These are phyloP conservation scores for Drosophila kepulauana DNA, from an alignment of 1,140 invertebrate species.

Conservation along the genomic window DNA sequence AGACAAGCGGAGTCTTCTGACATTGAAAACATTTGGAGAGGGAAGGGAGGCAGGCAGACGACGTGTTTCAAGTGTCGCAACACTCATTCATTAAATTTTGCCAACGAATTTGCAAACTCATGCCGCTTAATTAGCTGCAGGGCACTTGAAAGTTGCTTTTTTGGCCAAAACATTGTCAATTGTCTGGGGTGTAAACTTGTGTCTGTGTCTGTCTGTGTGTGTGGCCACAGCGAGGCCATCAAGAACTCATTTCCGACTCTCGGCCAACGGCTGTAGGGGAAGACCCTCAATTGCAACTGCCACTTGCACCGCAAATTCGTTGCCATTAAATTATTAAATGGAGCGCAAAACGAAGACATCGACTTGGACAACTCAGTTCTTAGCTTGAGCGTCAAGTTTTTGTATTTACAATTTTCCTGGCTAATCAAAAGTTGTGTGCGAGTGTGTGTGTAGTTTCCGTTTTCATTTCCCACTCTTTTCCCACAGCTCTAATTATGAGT, in stretches of 20 bases:
- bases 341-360: constrained; percentile 46
- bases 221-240: constrained; percentile 61
- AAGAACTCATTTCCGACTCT: constrained; percentile 75
- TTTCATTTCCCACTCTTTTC: constrained; percentile 29
- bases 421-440: constrained; percentile 65
- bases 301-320: constrained; percentile 47
- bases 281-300: constrained; percentile 28
- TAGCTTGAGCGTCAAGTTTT: constrained; percentile 12
- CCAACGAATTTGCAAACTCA: background rate
- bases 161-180: constrained; percentile 33
- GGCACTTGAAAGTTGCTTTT: constrained; percentile 27
- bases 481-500: constrained; percentile 67
- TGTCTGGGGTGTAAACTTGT: background rate
- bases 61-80: constrained; percentile 42
- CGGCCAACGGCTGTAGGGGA: background rate
- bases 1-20: constrained; percentile 69
- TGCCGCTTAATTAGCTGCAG: constrained; percentile 40
- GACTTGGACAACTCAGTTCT: background rate
- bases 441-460: constrained; percentile 30
- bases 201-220: background rate
- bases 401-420: constrained; percentile 45
- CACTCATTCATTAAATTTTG: constrained; percentile 31
- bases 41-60: constrained; percentile 18
- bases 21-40: constrained; percentile 65
- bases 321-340: constrained; percentile 78